Conservation (phyloP, 2,888 invertebrate species). For the Branchipolynoe longqiensis region DNA sequence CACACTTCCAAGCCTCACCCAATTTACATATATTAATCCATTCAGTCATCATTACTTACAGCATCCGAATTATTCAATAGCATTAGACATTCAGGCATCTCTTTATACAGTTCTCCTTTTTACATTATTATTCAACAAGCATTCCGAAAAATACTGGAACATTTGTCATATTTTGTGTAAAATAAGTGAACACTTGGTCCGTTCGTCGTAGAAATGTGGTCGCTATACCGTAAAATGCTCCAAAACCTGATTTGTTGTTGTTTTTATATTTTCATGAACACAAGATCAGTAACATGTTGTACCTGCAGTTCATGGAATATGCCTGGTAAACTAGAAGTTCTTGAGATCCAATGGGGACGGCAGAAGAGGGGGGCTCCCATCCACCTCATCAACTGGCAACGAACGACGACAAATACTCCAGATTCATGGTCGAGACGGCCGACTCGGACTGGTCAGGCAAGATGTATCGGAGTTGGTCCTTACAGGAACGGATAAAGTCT, state of each 20-base stretch:
- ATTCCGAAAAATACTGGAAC: slow-evolving; percentile 47
- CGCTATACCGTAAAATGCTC: slow-evolving; percentile 55
- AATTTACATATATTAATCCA: slow-evolving; percentile 56
- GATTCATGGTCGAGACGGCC: slow-evolving; percentile 24
- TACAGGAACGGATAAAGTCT: slow-evolving; percentile 52
- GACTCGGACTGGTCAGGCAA: slow-evolving; percentile 37
- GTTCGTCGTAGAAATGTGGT: slow-evolving; percentile 50
- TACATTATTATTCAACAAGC: slow-evolving; percentile 53
- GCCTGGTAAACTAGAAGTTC: slow-evolving; percentile 48
- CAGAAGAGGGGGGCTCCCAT: neutral
- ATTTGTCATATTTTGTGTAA: no score
- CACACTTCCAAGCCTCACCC: slow-evolving; percentile 35
- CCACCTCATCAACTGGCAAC: slow-evolving; percentile 40
- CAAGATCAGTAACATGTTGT: slow-evolving; percentile 35
- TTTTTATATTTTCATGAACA: slow-evolving; percentile 53
- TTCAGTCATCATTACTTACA: slow-evolving; percentile 43
- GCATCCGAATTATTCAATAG: slow-evolving; percentile 23
- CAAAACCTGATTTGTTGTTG: slow-evolving; percentile 43
- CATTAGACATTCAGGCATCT: slow-evolving; percentile 7
- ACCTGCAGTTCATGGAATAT: slow-evolving; percentile 55
- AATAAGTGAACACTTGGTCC: slow-evolving; percentile 54
- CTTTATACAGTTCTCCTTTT: slow-evolving; percentile 12
- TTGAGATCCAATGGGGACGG: slow-evolving; percentile 54
- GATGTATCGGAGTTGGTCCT: slow-evolving; percentile 53
- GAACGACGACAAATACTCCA: slow-evolving; percentile 49